Base-by-base conservation (phyloP, 2,888 invertebrate genomes). In the Linnaemya tessellans region DNA sequence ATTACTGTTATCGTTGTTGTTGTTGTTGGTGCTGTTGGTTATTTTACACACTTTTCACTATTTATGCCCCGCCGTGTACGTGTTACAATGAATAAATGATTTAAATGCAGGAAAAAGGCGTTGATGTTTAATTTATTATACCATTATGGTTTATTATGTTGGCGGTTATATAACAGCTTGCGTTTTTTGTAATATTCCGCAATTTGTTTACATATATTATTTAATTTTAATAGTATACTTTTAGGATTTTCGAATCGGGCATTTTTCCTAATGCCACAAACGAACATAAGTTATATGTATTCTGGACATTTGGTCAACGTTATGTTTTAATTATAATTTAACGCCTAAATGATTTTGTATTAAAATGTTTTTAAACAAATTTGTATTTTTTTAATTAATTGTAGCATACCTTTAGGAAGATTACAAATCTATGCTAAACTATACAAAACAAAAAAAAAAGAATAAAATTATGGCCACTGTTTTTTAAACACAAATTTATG, bases 101-200 rank as follows among this genome's bases (percentile, higher is more conserved):
- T 85, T 82, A 75, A 85, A 82, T 80, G 82, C 82, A 79, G 82
- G 74, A 80, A 82, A 64, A 80, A 82, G 85, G 85, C 82, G 85
- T 85, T 85, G 85, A 85, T 85, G 79, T 85, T 85, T 85, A 85
- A 82, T 82, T 85, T 85, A 82, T 85, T 82, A 75, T 79, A 54
- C 75, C 75, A 85, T 85, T 82, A 82, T 75, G 82, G 81, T 79
- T 56, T 78, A 74, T 74, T 70, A 82, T 82, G 70, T 70, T 64
- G 60, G 46, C 64, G 62, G 41, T 18, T 58, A 22, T 78, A 15
- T 56, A 49, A 60, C 46, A 46, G 18, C n/a, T 35, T 65, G 25
- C 20, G 25, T 20, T 68, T 25, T 58, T 25, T 58, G 15, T 5
- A 20, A 1, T 15, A 30, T 68, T 67, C 13, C n/a, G 43, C 68